phyloP scores from a whole-genome alignment of 1,140 invertebrate genomes.

The Proctacanthus coquilletti region DNA sequence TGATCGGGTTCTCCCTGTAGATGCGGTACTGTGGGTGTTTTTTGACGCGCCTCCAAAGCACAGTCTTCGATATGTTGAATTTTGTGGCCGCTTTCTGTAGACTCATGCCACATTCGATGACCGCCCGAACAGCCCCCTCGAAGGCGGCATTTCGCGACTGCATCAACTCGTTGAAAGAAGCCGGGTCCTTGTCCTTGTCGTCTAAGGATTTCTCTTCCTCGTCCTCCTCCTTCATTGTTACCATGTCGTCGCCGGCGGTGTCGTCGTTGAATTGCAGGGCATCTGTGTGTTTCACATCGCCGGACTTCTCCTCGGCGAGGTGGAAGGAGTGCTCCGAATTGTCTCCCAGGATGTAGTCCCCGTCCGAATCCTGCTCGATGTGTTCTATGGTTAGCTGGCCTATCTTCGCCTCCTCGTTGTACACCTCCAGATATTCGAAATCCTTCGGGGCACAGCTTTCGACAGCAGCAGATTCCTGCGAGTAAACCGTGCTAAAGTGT shows the following conservation, averaged over 20 bases:
- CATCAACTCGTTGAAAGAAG: too few species aligned
- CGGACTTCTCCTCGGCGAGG: not conserved
- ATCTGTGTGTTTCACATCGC: too few species aligned
- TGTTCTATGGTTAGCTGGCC: not conserved
- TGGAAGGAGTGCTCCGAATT: not conserved
- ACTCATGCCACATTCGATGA: conserved; percentile 37
- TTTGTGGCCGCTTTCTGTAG: conserved; percentile 37
- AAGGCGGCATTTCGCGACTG: conserved; percentile 30
- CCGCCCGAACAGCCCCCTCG: conserved; percentile 28
- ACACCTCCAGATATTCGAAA: not conserved
- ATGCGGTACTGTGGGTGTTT: conserved; percentile 33
- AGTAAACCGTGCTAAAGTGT: too few species aligned
- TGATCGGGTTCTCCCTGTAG: conserved; percentile 32
- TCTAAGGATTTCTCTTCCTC: too few species aligned
- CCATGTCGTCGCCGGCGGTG: too few species aligned
- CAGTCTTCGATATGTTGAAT: conserved; percentile 42
- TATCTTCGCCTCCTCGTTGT: not conserved
- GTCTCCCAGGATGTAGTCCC: not conserved
- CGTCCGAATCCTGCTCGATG: too few species aligned
- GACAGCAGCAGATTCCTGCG: too few species aligned
- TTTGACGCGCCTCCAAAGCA: conserved; percentile 41
- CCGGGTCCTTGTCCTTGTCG: too few species aligned
- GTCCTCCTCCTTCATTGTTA: too few species aligned
- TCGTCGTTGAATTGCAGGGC: too few species aligned
- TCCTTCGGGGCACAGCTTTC: too few species aligned